Evolutionary conservation across 1,140 invertebrate genomes (phyloP).

Genomic region (Drosophila setifemur): DNA sequence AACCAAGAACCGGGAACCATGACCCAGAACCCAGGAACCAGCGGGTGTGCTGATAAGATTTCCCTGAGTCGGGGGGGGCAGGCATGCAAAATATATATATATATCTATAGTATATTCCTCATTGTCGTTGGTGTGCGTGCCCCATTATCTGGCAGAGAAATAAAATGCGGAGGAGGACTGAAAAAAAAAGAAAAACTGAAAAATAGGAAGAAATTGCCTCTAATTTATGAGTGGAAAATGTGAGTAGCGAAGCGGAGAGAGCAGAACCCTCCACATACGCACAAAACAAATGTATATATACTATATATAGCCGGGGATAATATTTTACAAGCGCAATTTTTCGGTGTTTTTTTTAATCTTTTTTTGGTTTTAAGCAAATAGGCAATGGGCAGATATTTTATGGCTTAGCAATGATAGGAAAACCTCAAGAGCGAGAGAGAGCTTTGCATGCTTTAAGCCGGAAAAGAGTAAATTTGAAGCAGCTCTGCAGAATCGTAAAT

Average conservation of each 20-base stretch:
- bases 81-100: conserved; percentile 45
- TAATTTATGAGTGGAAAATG: conserved; percentile 61
- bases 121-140: conserved; percentile 4
- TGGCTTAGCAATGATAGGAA: conserved; percentile 49
- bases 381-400: conserved; percentile 38
- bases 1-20: too few species aligned
- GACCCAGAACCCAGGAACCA: too few species aligned
- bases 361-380: conserved; percentile 22
- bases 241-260: not conserved
- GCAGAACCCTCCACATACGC: not conserved
- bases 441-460: conserved; percentile 41
- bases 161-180: too few species aligned
- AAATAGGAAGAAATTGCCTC: conserved; percentile 40
- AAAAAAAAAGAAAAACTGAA: conserved; percentile 19
- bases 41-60: conserved; percentile 48
- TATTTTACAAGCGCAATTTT: conserved; percentile 57
- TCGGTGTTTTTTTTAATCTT: conserved; percentile 2
- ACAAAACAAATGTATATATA: not conserved
- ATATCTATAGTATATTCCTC: conserved; percentile 14
- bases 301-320: conserved; percentile 38
- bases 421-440: conserved; percentile 29
- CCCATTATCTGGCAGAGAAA: conserved; percentile 36
- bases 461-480: conserved; percentile 14
- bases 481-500: conserved; percentile 1
- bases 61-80: not conserved